phyloP scores from a whole-genome alignment of 2,888 invertebrate genomes.

The Siphonodentalium dalli region DNA sequence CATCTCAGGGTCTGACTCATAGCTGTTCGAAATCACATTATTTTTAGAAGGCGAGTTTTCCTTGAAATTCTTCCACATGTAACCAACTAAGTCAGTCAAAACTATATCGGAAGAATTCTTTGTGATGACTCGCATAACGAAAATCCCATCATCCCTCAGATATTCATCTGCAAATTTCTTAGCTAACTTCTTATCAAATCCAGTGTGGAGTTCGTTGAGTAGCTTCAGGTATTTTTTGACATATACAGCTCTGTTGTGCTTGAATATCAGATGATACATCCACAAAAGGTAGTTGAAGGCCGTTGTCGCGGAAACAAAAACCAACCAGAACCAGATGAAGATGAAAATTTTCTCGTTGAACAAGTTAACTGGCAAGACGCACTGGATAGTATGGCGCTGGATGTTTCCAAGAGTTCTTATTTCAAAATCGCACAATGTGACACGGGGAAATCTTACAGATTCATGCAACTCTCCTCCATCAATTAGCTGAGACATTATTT shows the following conservation, averaged over 20 bases:
- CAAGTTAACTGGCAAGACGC: constrained; percentile 44
- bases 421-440: constrained; percentile 44
- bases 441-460: constrained; percentile 40
- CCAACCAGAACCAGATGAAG: constrained; percentile 45
- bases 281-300: constrained; percentile 36
- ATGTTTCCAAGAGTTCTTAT: constrained; percentile 40
- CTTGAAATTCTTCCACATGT: constrained; percentile 38
- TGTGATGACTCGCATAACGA: constrained; percentile 38
- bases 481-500: constrained; percentile 32
- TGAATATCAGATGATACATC: constrained; percentile 37
- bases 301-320: constrained; percentile 32
- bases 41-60: too few species aligned
- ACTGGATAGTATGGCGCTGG: constrained; percentile 40
- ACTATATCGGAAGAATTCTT: constrained; percentile 43
- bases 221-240: constrained; percentile 37
- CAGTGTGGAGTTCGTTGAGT: constrained; percentile 27
- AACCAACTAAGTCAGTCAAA: constrained; percentile 32
- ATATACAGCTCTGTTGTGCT: constrained; percentile 32
- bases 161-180: constrained; percentile 40
- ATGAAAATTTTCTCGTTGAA: constrained; percentile 47
- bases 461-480: constrained; percentile 35
- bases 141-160: constrained; percentile 42
- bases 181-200: constrained; percentile 38
- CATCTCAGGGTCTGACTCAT: too few species aligned
- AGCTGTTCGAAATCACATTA: too few species aligned